Evolutionary conservation across 64 coral and sea anemone genomes (phyloP).

Genomic region (Catalaphyllia jardinei): DNA sequence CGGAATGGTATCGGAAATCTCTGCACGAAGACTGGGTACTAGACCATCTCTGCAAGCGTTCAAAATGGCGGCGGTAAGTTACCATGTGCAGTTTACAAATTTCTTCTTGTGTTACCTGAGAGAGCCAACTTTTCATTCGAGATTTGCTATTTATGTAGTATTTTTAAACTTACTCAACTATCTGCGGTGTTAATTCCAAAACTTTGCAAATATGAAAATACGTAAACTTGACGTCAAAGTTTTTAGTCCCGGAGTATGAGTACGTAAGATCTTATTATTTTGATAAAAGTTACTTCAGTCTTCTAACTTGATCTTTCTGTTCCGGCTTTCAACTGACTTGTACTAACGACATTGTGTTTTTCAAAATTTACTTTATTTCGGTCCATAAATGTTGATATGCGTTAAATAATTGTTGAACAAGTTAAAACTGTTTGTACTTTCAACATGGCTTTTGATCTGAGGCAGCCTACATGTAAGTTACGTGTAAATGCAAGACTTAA

Average conservation of each 20-base stretch:
- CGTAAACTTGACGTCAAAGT: not conserved
- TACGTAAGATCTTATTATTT: too few species aligned
- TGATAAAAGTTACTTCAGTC: too few species aligned
- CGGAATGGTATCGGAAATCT: constrained; percentile 15
- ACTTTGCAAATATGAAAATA: not conserved
- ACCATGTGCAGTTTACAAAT: constrained; percentile 62
- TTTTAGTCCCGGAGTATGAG: not conserved
- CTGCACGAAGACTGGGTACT: not conserved
- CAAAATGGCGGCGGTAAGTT: constrained; percentile 98
- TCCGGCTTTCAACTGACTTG: too few species aligned
- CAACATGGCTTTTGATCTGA: too few species aligned
- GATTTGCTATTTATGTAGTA: not conserved
- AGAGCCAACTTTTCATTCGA: not conserved
- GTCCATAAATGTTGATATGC: too few species aligned
- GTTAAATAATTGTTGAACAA: too few species aligned
- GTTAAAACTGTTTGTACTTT: too few species aligned
- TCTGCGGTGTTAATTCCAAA: not conserved
- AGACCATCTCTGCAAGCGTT: constrained; percentile 42
- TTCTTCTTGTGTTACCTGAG: not conserved
- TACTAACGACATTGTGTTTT: too few species aligned
- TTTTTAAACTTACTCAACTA: not conserved
- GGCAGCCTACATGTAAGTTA: constrained; percentile 3
- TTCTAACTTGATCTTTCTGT: too few species aligned
- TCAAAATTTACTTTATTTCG: too few species aligned
- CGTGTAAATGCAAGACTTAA: not conserved